These are phyloP conservation scores for Baronia brevicornis DNA, from an alignment of 2,888 invertebrate genomes.

Conservation along the genomic window DNA sequence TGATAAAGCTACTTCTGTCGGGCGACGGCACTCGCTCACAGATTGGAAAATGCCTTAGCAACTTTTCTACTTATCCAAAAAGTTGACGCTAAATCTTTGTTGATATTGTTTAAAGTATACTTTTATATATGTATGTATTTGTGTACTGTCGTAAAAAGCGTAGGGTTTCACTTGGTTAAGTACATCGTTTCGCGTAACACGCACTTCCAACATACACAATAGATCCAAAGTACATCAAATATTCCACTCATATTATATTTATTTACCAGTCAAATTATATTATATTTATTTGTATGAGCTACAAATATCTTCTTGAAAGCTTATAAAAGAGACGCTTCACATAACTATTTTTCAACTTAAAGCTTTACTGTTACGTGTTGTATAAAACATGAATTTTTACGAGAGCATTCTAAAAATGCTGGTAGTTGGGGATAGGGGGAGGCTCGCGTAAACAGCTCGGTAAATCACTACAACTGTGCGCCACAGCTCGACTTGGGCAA, in stretches of 20 bases:
- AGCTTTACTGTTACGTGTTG: constrained; percentile 41
- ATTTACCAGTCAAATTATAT: not conserved
- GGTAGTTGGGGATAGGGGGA: constrained; percentile 48
- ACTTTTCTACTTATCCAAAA: constrained; percentile 64
- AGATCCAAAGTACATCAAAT: not conserved
- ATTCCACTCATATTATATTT: not conserved
- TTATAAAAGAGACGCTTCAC: too few species aligned
- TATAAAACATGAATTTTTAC: constrained; percentile 53
- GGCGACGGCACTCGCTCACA: constrained; percentile 35
- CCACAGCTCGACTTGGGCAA: constrained; percentile 64
- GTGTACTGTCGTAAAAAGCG: too few species aligned
- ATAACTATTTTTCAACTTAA: constrained; percentile 8
- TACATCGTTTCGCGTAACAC: too few species aligned
- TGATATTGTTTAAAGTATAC: constrained; percentile 36
- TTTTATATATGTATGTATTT: too few species aligned
- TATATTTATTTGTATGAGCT: too few species aligned
- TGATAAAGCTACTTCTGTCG: constrained; percentile 38
- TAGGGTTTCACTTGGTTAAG: too few species aligned
- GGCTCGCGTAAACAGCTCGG: constrained; percentile 66
- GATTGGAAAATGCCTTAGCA: constrained; percentile 62
- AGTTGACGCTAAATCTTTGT: constrained; percentile 56
- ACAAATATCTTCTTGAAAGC: too few species aligned
- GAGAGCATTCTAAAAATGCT: constrained; percentile 58
- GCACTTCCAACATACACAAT: too few species aligned
- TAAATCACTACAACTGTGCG: constrained; percentile 63